phyloP scores from a whole-genome alignment of 2,888 invertebrate genomes.

The Parasteatoda lunata region DNA sequence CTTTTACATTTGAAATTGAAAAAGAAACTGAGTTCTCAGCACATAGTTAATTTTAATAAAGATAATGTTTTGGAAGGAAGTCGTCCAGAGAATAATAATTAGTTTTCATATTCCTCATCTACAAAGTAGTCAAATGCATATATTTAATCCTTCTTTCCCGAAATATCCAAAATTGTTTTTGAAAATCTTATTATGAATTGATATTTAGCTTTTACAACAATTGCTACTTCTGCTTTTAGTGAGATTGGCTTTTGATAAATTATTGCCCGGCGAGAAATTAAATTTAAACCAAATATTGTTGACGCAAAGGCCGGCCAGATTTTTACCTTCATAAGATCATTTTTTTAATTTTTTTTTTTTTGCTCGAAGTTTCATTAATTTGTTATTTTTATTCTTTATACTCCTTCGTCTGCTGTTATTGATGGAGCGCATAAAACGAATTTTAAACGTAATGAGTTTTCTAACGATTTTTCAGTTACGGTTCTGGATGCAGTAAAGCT shows the following conservation, averaged over 20 bases:
- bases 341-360: slow-evolving; percentile 20
- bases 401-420: slow-evolving; percentile 49
- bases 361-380: slow-evolving; percentile 54
- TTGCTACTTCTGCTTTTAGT: slow-evolving; percentile 51
- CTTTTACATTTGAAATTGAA: background rate
- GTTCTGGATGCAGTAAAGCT: slow-evolving; percentile 26
- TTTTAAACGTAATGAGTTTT: slow-evolving; percentile 67
- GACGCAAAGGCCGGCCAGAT: slow-evolving; percentile 49
- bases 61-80: slow-evolving; percentile 44
- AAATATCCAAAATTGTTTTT: slow-evolving; percentile 41
- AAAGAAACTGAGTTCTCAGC: background rate
- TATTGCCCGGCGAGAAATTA: slow-evolving; percentile 55
- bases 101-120: slow-evolving; percentile 32
- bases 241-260: slow-evolving; percentile 64
- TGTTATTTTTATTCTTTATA: slow-evolving; percentile 46
- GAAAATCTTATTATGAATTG: slow-evolving; percentile 62
- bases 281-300: slow-evolving; percentile 60
- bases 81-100: slow-evolving; percentile 42
- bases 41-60: slow-evolving; percentile 58
- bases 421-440: slow-evolving; percentile 60
- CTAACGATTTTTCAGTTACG: slow-evolving; percentile 63
- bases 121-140: slow-evolving; percentile 11
- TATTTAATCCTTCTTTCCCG: slow-evolving; percentile 16
- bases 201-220: slow-evolving; percentile 57
- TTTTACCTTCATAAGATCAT: slow-evolving; percentile 24